Evolutionary conservation across 2,113 vertebrate species (phyloP).

Genomic region (Rhinopomastus cyanomelas): DNA sequence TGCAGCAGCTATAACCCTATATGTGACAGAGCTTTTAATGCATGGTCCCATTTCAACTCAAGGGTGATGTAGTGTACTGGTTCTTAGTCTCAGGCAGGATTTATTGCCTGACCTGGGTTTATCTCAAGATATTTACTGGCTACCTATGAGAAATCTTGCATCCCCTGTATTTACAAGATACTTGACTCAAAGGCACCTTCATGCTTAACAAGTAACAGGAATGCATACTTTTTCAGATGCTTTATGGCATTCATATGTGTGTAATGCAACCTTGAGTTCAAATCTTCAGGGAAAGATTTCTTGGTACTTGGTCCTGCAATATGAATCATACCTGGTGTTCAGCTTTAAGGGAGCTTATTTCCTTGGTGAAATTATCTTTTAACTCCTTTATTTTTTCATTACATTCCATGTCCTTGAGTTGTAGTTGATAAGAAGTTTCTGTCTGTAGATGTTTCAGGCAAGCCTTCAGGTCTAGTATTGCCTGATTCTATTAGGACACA

Average conservation of each 20-base stretch:
- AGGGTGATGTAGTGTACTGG: not conserved
- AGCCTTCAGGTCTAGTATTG: conserved; percentile 85
- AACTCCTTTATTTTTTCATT: conserved; percentile 88
- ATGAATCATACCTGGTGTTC: conserved; percentile 81
- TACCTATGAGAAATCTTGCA: not conserved
- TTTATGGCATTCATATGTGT: not conserved
- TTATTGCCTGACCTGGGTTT: not conserved
- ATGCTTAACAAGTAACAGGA: not conserved
- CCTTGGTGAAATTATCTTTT: conserved; percentile 83
- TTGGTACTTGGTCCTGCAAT: not conserved
- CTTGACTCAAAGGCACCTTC: not conserved
- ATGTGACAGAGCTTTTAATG: not conserved
- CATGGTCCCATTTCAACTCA: not conserved
- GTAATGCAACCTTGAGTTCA: not conserved
- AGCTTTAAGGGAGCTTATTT: conserved; percentile 82
- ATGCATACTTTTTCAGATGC: not conserved
- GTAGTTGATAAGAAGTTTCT: conserved; percentile 90
- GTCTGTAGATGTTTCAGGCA: conserved; percentile 87
- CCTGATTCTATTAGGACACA: conserved; percentile 77
- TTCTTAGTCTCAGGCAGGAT: not conserved
- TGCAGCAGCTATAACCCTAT: not conserved
- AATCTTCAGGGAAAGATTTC: not conserved
- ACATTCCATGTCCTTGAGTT: conserved; percentile 88
- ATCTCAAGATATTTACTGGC: not conserved
- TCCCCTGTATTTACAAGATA: not conserved